A percentile compares a stretch with the other conserved stretches of the same genome.
Conservation (phyloP, 2,888 invertebrate genomes). For the Phorcus lineatus region DNA sequence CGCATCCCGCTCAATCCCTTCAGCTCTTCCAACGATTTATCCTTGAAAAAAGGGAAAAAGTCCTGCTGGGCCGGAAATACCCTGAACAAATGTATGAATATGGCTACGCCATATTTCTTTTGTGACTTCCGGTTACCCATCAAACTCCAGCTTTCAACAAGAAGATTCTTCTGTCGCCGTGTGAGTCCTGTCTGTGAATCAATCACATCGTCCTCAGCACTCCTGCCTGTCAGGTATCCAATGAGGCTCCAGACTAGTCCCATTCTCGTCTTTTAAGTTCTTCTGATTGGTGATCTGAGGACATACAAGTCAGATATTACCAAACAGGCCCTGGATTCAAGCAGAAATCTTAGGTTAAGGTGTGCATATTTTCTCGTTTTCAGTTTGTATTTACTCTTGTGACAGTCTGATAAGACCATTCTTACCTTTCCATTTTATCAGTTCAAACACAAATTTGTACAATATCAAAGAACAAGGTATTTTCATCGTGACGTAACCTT, state of each 20-base stretch:
- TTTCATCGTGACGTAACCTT: too few relatives aligned
- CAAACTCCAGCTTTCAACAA: constrained; percentile 45
- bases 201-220: constrained; percentile 18
- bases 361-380: too few relatives aligned
- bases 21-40: constrained; percentile 77
- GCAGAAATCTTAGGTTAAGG: too few relatives aligned
- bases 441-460: too few relatives aligned
- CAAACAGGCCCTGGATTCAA: too few relatives aligned
- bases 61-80: constrained; percentile 78
- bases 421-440: too few relatives aligned
- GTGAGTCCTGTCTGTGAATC: constrained; percentile 51
- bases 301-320: too few relatives aligned
- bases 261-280: background rate
- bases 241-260: constrained; percentile 26
- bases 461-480: too few relatives aligned
- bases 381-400: too few relatives aligned
- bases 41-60: constrained; percentile 77
- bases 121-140: constrained; percentile 36
- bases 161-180: constrained; percentile 39
- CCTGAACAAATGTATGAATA: constrained; percentile 74
- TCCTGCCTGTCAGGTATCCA: background rate
- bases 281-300: too few relatives aligned
- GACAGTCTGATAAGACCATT: too few relatives aligned
- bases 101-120: constrained; percentile 32
- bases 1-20: constrained; percentile 77